Base-by-base conservation (phyloP, 2,797 vertebrate species). In the Microchirus variegatus region DNA sequence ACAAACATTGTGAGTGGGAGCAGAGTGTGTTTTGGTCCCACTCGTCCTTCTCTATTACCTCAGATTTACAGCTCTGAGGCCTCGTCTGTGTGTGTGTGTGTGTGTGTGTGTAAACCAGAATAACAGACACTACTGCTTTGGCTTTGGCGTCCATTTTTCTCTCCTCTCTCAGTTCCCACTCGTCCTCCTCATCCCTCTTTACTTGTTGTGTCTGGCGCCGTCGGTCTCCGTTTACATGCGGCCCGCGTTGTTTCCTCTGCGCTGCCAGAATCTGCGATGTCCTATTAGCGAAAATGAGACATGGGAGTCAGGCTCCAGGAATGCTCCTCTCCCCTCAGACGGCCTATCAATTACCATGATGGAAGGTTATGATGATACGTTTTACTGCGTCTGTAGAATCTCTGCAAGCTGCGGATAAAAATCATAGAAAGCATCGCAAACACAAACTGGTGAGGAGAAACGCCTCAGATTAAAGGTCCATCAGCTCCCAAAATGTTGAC, bases 251-350 rank as follows among this genome's bases (percentile, higher is more conserved):
- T 73, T 77, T 63, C 48, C 52, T 43, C 52, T 22, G 22, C 41
- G 1, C 4, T 49, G 63, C 75, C 68, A 59, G 43, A 68, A 45
- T 70, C 61, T 68, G 59, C 16, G 14, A 68, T 70, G 67, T 83
- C 75, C 77, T 74, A 77, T 87, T 81, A 77, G 75, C 73, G 74
- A 75, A 84, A 82, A 80, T 77, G 79, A 89, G 86, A 86, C 75
- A 22, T 40, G 53, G 67, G 75, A 87, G 72, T 86, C 81, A 75
- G 73, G 63, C 80, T 82, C 9, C 40, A 82, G 67, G 84, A 89
- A 88, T 82, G 85, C 75, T 84, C 43, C 59, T 70, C 54, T 82
- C 47, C 56, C 64, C 70, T 81, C 75, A 83, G 82, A 89, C 82
- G 72, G 75, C 77, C 75, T 78, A 85, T 85, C 78, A 67, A 70